These are phyloP conservation scores for Microcebus ravelobensis DNA, from an alignment of 2,113 vertebrate genomes.

Conservation along the genomic window DNA sequence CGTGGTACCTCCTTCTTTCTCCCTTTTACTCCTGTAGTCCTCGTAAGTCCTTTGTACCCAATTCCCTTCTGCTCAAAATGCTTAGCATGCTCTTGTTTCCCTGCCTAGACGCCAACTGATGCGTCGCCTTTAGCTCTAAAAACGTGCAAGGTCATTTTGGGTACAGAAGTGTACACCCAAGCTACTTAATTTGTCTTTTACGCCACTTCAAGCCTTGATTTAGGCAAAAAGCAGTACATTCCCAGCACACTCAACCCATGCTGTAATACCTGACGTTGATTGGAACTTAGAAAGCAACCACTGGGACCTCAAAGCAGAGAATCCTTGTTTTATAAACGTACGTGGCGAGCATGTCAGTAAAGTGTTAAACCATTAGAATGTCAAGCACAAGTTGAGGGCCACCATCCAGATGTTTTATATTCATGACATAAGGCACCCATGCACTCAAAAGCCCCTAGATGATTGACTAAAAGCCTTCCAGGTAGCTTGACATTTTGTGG, in stretches of 20 bases:
- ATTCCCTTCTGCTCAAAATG: background rate
- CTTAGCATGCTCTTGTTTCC: background rate
- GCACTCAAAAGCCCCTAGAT: background rate
- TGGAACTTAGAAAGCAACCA: background rate
- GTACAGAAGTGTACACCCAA: background rate
- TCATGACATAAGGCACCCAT: background rate
- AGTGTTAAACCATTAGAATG: background rate
- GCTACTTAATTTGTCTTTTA: background rate
- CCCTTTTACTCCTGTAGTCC: background rate
- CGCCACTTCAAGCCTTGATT: background rate
- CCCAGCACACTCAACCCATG: background rate
- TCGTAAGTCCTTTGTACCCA: background rate
- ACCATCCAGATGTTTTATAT: background rate
- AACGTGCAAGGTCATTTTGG: background rate
- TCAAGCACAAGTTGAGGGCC: background rate
- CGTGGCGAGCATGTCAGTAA: background rate
- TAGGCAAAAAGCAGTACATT: background rate
- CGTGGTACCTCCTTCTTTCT: fast-evolving
- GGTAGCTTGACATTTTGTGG: background rate
- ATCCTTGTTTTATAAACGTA: background rate
- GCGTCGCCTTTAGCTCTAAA: background rate
- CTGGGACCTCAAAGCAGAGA: background rate
- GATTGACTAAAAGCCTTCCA: background rate
- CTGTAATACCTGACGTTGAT: background rate
- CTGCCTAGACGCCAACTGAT: background rate